Base-by-base conservation (phyloP, 1,140 invertebrate species). In the Coelopa frigida region DNA sequence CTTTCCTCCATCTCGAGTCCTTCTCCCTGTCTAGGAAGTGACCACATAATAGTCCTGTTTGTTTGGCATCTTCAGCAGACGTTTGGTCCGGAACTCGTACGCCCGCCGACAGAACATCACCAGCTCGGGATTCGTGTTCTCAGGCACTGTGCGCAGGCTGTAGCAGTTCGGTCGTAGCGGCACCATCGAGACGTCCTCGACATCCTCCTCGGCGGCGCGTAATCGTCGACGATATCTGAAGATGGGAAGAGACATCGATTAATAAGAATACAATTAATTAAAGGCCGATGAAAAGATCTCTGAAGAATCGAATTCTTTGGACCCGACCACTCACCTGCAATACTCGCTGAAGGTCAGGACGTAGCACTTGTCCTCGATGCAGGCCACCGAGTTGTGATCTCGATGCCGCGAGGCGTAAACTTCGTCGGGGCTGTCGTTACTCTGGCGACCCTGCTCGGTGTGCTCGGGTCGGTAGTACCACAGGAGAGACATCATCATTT, bases 391-490 rank as follows among this genome's bases (percentile, higher is more conserved):
- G 70, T 94, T 94, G 47, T 84, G 85, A 72, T 96, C 93, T 40
- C 85, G 79, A 73, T 97, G 94, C 44, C 89, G 82, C 3, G 92
- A 96, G 20, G 94, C 94, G 73, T 95, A 98, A 33, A 97, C 84
- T 73, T 97, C 94, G 59, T 93, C 89, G 4, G 82, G 79, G 56
- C 85, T 81, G 70, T 94, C 88, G 17, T 78, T 78, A 17, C 80
- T 73, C 52, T 80, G 78, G 5, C 89, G 75, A 3, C 91, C 90
- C 58, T 84, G 81, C 56, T 97, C 92, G 1, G 91, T 95, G 71
- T 98, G 94, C 72, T 98, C 94, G 1, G 94, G 93, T 58, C 93
- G 80, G 73, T 98, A 98, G 74, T 95, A 98, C 94, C 94, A 97
- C 38, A 96, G 72, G 41, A 97, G 73, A 2, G 89, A 93, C 75